Conservation (phyloP, 23 tunicate species). For the Ciona savignyi region DNA sequence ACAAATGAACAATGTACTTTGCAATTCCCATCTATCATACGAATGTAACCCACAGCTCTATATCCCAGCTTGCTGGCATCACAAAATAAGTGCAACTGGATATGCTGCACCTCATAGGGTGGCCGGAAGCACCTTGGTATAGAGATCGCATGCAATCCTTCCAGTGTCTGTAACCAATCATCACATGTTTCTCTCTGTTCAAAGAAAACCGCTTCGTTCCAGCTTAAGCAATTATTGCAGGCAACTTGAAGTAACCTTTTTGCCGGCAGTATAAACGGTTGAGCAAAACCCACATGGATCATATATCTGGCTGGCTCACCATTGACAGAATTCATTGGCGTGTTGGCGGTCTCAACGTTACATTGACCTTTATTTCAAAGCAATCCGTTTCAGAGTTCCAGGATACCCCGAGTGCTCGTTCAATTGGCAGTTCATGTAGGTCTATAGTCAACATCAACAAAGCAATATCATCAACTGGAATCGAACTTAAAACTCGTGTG, state of each 20-base stretch:
- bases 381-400: conserved; percentile 8
- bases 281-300: conserved; percentile 35
- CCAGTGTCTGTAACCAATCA: too few species aligned
- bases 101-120: background rate
- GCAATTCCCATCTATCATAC: conserved; percentile 1
- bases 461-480: too few species aligned
- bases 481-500: too few species aligned
- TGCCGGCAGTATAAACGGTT: conserved; percentile 31
- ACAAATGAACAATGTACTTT: too few species aligned
- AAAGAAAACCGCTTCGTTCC: conserved; percentile 23
- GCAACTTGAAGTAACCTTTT: conserved; percentile 21
- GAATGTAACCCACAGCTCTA: conserved; percentile 29
- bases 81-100: conserved; percentile 39
- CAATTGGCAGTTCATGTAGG: conserved; percentile 12
- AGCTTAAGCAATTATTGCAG: background rate
- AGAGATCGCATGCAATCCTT: background rate
- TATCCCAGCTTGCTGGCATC: conserved; percentile 27
- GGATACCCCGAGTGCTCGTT: conserved; percentile 13
- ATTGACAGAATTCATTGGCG: conserved; percentile 31
- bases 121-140: conserved; percentile 10
- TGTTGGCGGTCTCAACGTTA: conserved; percentile 16
- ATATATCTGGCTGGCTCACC: conserved; percentile 19
- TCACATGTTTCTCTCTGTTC: conserved; percentile 10
- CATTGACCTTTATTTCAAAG: conserved; percentile 11
- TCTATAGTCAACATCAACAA: background rate